Percentiles rank a stretch among this genome's conserved stretches.
Conservation (phyloP, 2,888 invertebrate species). For the Phaedon cochleariae region DNA sequence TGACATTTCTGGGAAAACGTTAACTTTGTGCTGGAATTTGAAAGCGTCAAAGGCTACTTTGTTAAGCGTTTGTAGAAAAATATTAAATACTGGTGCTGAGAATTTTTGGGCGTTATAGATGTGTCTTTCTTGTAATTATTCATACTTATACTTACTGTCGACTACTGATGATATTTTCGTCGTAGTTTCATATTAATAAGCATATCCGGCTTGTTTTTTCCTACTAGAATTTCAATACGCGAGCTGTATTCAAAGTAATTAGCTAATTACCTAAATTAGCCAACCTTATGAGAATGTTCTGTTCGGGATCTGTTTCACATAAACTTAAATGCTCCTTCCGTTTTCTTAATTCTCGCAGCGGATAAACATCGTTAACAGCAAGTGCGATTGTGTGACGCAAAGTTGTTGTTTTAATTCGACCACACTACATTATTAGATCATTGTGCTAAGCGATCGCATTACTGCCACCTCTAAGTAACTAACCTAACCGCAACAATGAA, state of each 20-base stretch:
- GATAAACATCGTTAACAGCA: slow-evolving; percentile 59
- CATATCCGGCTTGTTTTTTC: slow-evolving; percentile 33
- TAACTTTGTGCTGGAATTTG: too few species aligned
- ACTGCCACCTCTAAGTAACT: not conserved
- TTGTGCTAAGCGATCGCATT: slow-evolving; percentile 32
- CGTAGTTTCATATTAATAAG: slow-evolving; percentile 23
- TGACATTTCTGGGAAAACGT: too few species aligned
- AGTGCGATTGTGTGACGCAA: slow-evolving; percentile 61
- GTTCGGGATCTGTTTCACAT: slow-evolving; percentile 50
- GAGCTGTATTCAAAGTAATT: slow-evolving; percentile 32
- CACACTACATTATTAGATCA: slow-evolving; percentile 47
- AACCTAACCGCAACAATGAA: not conserved
- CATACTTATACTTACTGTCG: too few species aligned
- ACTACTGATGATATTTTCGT: too few species aligned
- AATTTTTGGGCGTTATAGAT: too few species aligned
- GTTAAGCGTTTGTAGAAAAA: too few species aligned
- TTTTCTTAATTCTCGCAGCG: slow-evolving; percentile 60
- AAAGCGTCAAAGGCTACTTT: too few species aligned
- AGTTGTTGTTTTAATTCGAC: slow-evolving; percentile 57
- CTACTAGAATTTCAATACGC: slow-evolving; percentile 16
- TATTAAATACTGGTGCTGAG: too few species aligned
- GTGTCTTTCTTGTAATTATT: too few species aligned
- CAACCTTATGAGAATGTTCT: slow-evolving; percentile 53
- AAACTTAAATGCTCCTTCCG: slow-evolving; percentile 61
- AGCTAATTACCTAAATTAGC: slow-evolving; percentile 35